Conservation (phyloP, 92 coral and sea anemone genomes). For the Heteractis magnifica region DNA sequence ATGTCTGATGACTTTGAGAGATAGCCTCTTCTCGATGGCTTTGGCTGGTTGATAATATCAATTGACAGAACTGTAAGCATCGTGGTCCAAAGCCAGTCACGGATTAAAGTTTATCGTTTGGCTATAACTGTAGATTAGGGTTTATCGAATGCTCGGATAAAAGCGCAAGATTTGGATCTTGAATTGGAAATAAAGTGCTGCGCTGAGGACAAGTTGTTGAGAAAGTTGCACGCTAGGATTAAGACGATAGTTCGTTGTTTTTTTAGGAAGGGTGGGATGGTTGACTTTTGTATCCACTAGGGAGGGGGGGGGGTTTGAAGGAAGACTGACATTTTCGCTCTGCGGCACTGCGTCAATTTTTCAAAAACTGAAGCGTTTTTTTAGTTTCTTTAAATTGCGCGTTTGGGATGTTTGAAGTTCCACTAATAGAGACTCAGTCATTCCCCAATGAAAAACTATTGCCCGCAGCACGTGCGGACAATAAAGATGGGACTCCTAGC, state of each 20-base stretch:
- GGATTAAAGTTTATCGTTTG: constrained; percentile 18
- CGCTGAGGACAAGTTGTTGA: constrained; percentile 22
- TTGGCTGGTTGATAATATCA: constrained; percentile 26
- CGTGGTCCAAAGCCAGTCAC: background rate
- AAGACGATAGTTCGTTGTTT: background rate
- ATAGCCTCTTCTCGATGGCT: constrained; percentile 2
- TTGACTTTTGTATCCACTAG: background rate
- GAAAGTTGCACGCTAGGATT: constrained; percentile 5
- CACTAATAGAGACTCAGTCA: too few species aligned
- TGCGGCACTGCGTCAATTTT: too few species aligned
- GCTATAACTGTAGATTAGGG: constrained; percentile 18
- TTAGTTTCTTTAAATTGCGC: too few species aligned
- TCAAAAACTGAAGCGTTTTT: too few species aligned
- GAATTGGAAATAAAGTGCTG: constrained; percentile 25
- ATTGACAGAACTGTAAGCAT: constrained; percentile 1
- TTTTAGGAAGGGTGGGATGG: background rate
- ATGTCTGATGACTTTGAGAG: constrained; percentile 12
- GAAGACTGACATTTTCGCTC: background rate
- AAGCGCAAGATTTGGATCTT: constrained; percentile 19
- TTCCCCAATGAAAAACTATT: too few species aligned
- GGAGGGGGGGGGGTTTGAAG: background rate
- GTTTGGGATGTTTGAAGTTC: too few species aligned
- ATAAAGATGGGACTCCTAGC: background rate
- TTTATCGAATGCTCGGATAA: constrained; percentile 16
- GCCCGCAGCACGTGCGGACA: background rate